phyloP scores from a whole-genome alignment of 2,797 vertebrate genomes.

The Leptoclinus maculatus region DNA sequence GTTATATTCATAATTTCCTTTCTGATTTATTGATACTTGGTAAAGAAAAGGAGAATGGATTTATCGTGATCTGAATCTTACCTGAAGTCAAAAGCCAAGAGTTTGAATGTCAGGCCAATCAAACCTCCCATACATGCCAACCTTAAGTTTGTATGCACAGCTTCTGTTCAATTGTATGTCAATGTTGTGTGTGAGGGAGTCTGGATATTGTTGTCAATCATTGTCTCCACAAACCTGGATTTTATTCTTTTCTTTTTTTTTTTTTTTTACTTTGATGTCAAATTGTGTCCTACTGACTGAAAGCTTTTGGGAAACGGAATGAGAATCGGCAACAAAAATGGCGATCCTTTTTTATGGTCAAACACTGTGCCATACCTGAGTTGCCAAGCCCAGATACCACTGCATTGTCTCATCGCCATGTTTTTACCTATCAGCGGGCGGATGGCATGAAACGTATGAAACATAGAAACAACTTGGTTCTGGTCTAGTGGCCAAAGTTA shows the following conservation, averaged over 20 bases:
- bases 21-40: conserved; percentile 51
- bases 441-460: conserved; percentile 62
- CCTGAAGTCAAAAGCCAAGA: conserved; percentile 62
- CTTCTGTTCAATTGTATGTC: conserved; percentile 59
- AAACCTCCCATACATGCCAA: conserved; percentile 72
- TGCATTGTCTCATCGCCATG: conserved; percentile 67
- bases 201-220: conserved; percentile 59
- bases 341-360: conserved; percentile 77
- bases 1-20: conserved; percentile 52
- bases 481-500: conserved; percentile 61
- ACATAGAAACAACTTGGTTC: conserved; percentile 59
- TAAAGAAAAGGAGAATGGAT: conserved; percentile 63
- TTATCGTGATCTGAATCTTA: conserved; percentile 55
- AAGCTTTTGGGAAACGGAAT: conserved; percentile 71
- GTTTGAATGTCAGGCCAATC: conserved; percentile 72
- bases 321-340: conserved; percentile 65
- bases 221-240: conserved; percentile 54
- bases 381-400: conserved; percentile 78
- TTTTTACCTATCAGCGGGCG: conserved; percentile 47
- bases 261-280: conserved; percentile 66
- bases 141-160: conserved; percentile 58
- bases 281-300: conserved; percentile 85
- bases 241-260: conserved; percentile 36
- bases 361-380: conserved; percentile 86
- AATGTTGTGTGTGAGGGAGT: conserved; percentile 49